Conservation (phyloP, 2,888 invertebrate species). For the Dolichomitus sp. region DNA sequence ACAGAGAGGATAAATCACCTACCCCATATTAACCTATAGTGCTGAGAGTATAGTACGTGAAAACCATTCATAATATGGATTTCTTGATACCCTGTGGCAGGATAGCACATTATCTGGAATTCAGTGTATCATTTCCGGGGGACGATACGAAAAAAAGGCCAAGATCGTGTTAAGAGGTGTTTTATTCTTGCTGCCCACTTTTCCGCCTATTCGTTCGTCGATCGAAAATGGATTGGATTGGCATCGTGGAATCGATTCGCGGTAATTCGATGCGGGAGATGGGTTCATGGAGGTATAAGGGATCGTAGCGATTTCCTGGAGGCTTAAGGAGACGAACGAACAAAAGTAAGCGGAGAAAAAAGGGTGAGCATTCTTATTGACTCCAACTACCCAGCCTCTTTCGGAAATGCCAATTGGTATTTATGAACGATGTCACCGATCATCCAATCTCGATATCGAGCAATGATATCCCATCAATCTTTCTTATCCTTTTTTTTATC, state of each 20-base stretch:
- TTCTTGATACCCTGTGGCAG: not conserved
- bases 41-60: not conserved
- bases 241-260: slow-evolving; percentile 41
- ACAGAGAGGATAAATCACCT: not conserved
- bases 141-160: slow-evolving; percentile 16
- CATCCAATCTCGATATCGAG: slow-evolving; percentile 38
- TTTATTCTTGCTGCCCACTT: slow-evolving; percentile 8
- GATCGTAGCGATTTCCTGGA: slow-evolving; percentile 27
- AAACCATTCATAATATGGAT: slow-evolving; percentile 8
- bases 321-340: slow-evolving; percentile 31
- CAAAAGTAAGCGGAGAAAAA: slow-evolving; percentile 26
- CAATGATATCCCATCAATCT: slow-evolving; percentile 35
- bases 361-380: slow-evolving; percentile 26
- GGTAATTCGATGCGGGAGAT: slow-evolving; percentile 45
- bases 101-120: slow-evolving; percentile 7
- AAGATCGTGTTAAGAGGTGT: slow-evolving; percentile 14
- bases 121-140: slow-evolving; percentile 8
- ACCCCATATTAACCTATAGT: too few relatives aligned
- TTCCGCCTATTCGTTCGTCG: slow-evolving; percentile 20
- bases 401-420: slow-evolving; percentile 61
- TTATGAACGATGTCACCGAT: slow-evolving; percentile 70
- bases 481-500: slow-evolving; percentile 65
- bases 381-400: not conserved
- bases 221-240: slow-evolving; percentile 40
- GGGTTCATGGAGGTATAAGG: slow-evolving; percentile 10